Evolutionary conservation across 2,888 invertebrate genomes (phyloP).

Genomic region (Epistrophe eligans): DNA sequence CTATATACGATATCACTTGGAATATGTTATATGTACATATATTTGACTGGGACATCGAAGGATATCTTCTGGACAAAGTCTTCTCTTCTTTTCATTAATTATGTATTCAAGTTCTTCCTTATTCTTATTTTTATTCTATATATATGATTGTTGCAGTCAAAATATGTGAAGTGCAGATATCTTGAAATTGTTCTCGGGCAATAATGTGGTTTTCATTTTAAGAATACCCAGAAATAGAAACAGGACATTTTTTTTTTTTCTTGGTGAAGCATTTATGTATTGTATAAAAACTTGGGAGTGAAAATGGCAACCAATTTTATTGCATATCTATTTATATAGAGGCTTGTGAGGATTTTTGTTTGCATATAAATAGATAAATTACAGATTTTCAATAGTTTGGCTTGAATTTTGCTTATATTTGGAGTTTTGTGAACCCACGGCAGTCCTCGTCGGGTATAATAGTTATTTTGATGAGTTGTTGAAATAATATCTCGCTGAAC

Average conservation of each 20-base stretch:
- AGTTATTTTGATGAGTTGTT: too few species aligned
- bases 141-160: slow-evolving; percentile 48
- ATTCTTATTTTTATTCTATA: slow-evolving; percentile 6
- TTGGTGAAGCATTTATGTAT: neutral
- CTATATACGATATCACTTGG: slow-evolving; percentile 7
- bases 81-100: slow-evolving; percentile 43
- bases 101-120: slow-evolving; percentile 53
- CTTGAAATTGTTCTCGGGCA: slow-evolving; percentile 35
- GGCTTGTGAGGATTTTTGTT: neutral
- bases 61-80: neutral
- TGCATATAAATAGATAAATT: too few species aligned
- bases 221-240: slow-evolving; percentile 3
- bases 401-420: neutral
- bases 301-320: slow-evolving; percentile 13
- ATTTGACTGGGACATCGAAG: neutral
- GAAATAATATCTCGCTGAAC: too few species aligned
- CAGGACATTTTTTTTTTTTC: neutral
- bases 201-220: slow-evolving; percentile 41
- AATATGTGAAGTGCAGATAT: slow-evolving; percentile 39
- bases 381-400: neutral
- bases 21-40: neutral
- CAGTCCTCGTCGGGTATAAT: too few species aligned
- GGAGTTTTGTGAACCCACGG: neutral
- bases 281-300: neutral
- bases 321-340: neutral